Percentiles rank a stretch among this genome's conserved stretches.
Evolutionary conservation across 2,797 vertebrate genomes (phyloP).

Genomic region (Cuniculus paca): DNA sequence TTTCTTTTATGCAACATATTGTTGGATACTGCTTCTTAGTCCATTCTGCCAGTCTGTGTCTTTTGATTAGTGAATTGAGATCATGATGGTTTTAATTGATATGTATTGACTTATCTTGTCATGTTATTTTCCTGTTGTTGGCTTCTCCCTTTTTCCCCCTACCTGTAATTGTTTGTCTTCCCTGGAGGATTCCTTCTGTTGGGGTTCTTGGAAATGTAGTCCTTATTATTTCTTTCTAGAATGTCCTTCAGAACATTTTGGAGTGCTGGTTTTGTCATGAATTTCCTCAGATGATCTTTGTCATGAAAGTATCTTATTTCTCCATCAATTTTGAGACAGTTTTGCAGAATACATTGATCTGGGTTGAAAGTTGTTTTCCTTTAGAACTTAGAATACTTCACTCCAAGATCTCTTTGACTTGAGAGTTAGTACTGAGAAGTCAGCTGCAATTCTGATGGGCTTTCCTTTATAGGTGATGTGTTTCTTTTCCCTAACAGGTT

Average conservation of each 20-base stretch:
- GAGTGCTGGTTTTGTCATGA: background rate
- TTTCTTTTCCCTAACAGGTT: background rate
- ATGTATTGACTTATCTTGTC: too few relatives aligned
- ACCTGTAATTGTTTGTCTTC: background rate
- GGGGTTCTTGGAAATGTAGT: background rate
- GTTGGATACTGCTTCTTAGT: background rate
- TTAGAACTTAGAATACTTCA: too few relatives aligned
- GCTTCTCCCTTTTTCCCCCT: background rate
- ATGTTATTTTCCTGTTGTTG: background rate
- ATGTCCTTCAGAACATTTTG: background rate
- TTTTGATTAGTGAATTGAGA: background rate
- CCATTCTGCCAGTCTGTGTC: background rate
- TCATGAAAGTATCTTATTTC: background rate
- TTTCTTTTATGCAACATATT: background rate
- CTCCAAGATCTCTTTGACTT: background rate
- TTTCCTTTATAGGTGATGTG: background rate
- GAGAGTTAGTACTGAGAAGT: background rate
- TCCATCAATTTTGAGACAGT: background rate
- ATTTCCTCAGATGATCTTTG: background rate
- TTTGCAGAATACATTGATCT: background rate
- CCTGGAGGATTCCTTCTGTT: background rate
- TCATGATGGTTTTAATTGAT: background rate
- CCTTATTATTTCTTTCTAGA: background rate
- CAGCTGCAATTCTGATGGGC: background rate
- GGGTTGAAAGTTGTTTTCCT: background rate